Evolutionary conservation across 2,797 vertebrate species (phyloP).

Genomic region (Decapterus maruadsi): DNA sequence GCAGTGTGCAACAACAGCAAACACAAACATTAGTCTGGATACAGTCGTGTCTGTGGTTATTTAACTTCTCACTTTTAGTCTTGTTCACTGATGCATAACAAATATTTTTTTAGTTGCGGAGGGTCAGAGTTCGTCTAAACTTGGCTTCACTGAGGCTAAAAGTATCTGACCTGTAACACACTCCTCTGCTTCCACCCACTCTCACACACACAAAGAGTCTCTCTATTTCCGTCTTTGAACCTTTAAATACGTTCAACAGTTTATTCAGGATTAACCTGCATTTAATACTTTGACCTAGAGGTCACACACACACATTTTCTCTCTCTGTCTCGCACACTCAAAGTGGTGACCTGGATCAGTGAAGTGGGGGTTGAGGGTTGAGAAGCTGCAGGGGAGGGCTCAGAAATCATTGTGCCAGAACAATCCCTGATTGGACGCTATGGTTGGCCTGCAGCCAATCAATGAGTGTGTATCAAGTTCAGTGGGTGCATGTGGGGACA

Average conservation of each 20-base stretch:
- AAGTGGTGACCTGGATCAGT: slow-evolving; percentile 43
- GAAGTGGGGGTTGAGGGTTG: slow-evolving; percentile 4
- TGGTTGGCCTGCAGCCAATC: slow-evolving; percentile 61
- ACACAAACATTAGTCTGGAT: too few species aligned
- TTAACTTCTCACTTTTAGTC: too few species aligned
- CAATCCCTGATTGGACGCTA: slow-evolving; percentile 46
- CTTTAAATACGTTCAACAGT: slow-evolving; percentile 43
- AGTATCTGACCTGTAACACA: slow-evolving; percentile 1
- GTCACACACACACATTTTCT: not conserved
- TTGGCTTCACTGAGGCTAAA: not conserved
- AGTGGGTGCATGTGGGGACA: slow-evolving; percentile 50
- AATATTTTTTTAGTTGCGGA: too few species aligned
- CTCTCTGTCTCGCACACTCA: not conserved
- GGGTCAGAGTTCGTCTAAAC: slow-evolving; percentile 10
- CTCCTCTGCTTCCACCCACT: slow-evolving; percentile 1
- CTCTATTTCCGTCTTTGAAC: slow-evolving; percentile 46
- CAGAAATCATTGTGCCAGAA: slow-evolving; percentile 10
- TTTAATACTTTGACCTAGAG: slow-evolving; percentile 33
- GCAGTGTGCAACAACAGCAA: too few species aligned
- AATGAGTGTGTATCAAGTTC: slow-evolving; percentile 36
- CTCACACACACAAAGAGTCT: not conserved
- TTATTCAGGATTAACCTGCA: slow-evolving; percentile 51
- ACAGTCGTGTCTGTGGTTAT: too few species aligned
- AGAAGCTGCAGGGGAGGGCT: slow-evolving; percentile 25
- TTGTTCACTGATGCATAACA: too few species aligned